A percentile compares a stretch with the other conserved stretches of the same genome.
Evolutionary conservation across 92 coral and sea anemone species (phyloP).

Genomic region (Chrysogorgia sp.): DNA sequence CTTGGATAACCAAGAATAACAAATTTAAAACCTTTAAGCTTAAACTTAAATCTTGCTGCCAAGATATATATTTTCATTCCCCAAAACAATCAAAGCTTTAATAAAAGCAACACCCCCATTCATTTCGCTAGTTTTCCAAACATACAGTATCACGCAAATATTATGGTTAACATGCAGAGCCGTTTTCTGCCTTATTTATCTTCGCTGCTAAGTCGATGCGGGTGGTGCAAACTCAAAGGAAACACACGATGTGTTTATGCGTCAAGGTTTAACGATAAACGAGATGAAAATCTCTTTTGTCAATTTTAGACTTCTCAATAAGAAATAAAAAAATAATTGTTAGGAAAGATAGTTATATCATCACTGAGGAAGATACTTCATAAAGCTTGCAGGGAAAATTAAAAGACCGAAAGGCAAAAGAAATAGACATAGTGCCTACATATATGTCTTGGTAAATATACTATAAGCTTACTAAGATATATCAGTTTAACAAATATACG

Average conservation of each 20-base stretch:
- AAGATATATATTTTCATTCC: slow-evolving; percentile 13
- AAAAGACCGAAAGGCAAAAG: no score
- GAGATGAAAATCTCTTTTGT: slow-evolving; percentile 9
- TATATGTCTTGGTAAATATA: no score
- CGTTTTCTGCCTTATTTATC: slow-evolving; percentile 44
- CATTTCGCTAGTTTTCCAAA: slow-evolving; percentile 53
- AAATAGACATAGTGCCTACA: no score
- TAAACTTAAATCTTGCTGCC: slow-evolving; percentile 2
- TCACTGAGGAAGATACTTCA: no score
- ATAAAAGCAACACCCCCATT: slow-evolving; percentile 48
- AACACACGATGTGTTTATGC: slow-evolving; percentile 43
- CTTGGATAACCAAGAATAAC: slow-evolving; percentile 24
- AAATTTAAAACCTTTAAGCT: slow-evolving; percentile 28
- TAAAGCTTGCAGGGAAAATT: no score
- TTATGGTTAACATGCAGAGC: slow-evolving; percentile 49
- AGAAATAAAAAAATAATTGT: background rate
- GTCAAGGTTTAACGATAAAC: slow-evolving; percentile 22
- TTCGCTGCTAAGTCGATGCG: slow-evolving; percentile 40
- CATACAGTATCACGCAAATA: slow-evolving; percentile 42
- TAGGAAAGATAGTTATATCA: no score
- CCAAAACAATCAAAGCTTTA: slow-evolving; percentile 46
- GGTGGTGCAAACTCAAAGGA: slow-evolving; percentile 43
- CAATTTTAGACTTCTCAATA: slow-evolving; percentile 7
- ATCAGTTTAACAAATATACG: no score
- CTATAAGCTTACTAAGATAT: no score